Evolutionary conservation across 2,797 vertebrate genomes (phyloP), one percentile per base, ranked within the genome.

Genomic region (Sandelia bainsii): DNA sequence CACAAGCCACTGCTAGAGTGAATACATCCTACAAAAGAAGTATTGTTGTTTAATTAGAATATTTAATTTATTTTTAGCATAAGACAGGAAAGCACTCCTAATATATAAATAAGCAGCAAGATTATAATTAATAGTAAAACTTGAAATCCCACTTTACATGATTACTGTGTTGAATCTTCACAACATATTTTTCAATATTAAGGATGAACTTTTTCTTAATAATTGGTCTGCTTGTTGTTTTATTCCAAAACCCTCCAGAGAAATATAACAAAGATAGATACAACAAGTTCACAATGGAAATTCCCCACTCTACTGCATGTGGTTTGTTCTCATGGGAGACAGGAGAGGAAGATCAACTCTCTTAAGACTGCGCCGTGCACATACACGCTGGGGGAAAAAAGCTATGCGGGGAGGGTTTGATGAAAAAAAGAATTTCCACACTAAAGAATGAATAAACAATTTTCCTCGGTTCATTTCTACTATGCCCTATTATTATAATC

Each of bases 401-500:
- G 32, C 49, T 69, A 56, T 56, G 56, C 57, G 39, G 62, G 72
- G 45, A 44, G 58, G 65, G 72, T 61, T 65, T 34, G 50, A 75
- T 48, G 60, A 70, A 69, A 85, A 81, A 75, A 64, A 45, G 3
- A 65, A 77, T 67, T 59, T 75, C 62, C 52, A 63, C 25, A n/a
- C 57, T 59, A 45, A 61, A 78, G 58, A 37, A 81, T 83, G 69
- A 79, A 79, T 49, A 84, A 68, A 81, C 56, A 44, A 50, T 62
- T 70, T 62, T 62, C 53, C 65, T 77, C 62, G 50, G 69, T 75
- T 74, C 79, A 88, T 73, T 79, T 56, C 58, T 23, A 61, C 64
- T 68, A 59, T 58, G 50, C 84, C 69, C 65, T 75, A 64, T 86
- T 79, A 86, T 81, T 82, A 83, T 62, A 70, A 67, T 67, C 61